Evolutionary conservation across 2,113 vertebrate species (phyloP), one percentile per base, ranked within the genome.

Genomic region (Chauna torquata): DNA sequence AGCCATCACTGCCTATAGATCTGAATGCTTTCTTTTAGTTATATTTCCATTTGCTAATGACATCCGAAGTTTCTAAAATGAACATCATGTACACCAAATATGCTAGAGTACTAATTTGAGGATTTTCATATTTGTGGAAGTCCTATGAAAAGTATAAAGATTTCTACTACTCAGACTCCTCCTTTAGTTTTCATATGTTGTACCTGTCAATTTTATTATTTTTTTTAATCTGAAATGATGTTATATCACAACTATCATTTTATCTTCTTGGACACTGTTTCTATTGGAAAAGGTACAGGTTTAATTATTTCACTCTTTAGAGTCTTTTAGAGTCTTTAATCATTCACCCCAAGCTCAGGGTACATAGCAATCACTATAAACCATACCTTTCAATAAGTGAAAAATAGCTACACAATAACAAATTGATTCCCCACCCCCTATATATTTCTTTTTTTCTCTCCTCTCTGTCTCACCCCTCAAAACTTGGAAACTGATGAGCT

Each of bases 41-140:
- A 89, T 80, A 34, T 59, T 72, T 81, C 58, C 61, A 91, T 92
- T 92, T 87, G 50, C 45, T 95, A 81, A 94, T 66, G 36, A 94
- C 83, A 85, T 79, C 17, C 76, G n/a, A 86, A 61, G 19, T 70
- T 92, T 93, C 90, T 82, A 64, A 91, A 89, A 86, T 64, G 40
- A 92, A 59, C 8, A 3, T 18, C 11, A 62, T 18, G 23, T 87
- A 62, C 36, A 82, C 47, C 28, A 74, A 83, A 86, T 65, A 34
- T 70, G 59, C 36, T 82, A 65, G 16, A 80, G 68, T 57, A 91
- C 47, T 90, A 74, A 90, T 52, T 69, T 71, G 23, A 92, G 47
- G 7, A 49, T 69, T 82, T 44, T 74, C 16, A 42, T 55, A 44
- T 82, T 87, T 85, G 45, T 86, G 50, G 32, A 86, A 69, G 28